phyloP scores from a whole-genome alignment of 2,888 invertebrate species.

The Cantharis flavilabris region DNA sequence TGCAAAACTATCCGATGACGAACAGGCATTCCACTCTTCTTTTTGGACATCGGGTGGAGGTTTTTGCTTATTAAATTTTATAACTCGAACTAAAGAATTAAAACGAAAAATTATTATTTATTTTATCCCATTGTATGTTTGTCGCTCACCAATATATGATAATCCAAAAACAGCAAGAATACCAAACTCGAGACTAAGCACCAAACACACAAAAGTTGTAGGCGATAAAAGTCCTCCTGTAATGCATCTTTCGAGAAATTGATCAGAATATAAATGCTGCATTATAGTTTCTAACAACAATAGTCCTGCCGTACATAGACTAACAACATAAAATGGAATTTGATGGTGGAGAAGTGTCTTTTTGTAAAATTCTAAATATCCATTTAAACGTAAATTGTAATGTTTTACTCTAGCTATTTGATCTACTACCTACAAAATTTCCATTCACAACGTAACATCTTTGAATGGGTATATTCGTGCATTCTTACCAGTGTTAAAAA shows the following conservation, averaged over 20 bases:
- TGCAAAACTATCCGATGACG: conserved; percentile 57
- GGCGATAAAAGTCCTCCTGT: conserved; percentile 59
- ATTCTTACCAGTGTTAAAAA: conserved; percentile 61
- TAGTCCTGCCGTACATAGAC: conserved; percentile 65
- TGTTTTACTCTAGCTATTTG: conserved; percentile 64
- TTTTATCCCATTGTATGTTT: background rate
- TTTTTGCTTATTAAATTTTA: conserved; percentile 63
- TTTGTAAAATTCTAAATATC: conserved; percentile 72
- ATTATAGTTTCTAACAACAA: conserved; percentile 61
- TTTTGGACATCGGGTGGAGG: conserved; percentile 67
- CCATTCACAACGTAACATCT: background rate
- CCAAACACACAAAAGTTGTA: conserved; percentile 62
- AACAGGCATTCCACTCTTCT: conserved; percentile 62
- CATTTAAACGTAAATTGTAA: conserved; percentile 64
- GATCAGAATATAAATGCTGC: conserved; percentile 61
- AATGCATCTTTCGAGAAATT: conserved; percentile 60
- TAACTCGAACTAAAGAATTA: conserved; percentile 60
- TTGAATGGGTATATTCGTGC: conserved; percentile 4
- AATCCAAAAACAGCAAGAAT: conserved; percentile 58
- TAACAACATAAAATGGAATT: conserved; percentile 65
- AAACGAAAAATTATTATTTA: background rate
- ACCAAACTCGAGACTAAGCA: conserved; percentile 59
- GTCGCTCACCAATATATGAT: conserved; percentile 60
- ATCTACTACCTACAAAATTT: conserved; percentile 59
- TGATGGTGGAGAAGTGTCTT: conserved; percentile 63